These are phyloP conservation scores for Pseudococcus longispinus DNA, from an alignment of 2,888 invertebrate species.

Conservation along the genomic window DNA sequence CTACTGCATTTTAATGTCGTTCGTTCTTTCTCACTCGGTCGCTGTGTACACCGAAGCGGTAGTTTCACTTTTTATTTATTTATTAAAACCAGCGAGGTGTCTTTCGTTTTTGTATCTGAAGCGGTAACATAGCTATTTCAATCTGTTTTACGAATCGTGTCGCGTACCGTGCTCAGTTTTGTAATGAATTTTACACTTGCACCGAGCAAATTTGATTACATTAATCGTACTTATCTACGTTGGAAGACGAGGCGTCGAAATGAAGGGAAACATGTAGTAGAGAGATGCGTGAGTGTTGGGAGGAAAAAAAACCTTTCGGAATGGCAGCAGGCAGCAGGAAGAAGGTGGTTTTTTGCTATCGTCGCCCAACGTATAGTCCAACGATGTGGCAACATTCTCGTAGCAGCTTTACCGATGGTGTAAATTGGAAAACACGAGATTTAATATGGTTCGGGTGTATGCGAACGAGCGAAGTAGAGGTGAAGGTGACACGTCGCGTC, in stretches of 20 bases:
- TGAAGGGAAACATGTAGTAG: neutral
- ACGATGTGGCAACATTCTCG: neutral
- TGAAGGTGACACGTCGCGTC: neutral
- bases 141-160: conserved; percentile 37
- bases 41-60: neutral
- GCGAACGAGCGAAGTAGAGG: neutral
- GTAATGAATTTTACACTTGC: conserved; percentile 28
- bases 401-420: neutral
- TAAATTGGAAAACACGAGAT: neutral
- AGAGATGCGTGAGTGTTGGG: neutral
- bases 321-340: neutral
- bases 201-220: conserved; percentile 21
- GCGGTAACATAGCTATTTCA: conserved; percentile 8
- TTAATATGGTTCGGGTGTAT: neutral
- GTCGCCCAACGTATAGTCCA: neutral
- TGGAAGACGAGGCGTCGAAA: neutral
- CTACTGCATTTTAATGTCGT: neutral
- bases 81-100: conserved; percentile 34
- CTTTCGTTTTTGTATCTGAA: neutral
- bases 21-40: neutral
- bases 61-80: conserved; percentile 31
- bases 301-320: neutral
- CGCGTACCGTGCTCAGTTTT: conserved; percentile 9
- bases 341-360: neutral
- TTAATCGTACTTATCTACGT: neutral